Evolutionary conservation across 2,888 invertebrate genomes (phyloP).

Genomic region (Andrena chrysosceles): DNA sequence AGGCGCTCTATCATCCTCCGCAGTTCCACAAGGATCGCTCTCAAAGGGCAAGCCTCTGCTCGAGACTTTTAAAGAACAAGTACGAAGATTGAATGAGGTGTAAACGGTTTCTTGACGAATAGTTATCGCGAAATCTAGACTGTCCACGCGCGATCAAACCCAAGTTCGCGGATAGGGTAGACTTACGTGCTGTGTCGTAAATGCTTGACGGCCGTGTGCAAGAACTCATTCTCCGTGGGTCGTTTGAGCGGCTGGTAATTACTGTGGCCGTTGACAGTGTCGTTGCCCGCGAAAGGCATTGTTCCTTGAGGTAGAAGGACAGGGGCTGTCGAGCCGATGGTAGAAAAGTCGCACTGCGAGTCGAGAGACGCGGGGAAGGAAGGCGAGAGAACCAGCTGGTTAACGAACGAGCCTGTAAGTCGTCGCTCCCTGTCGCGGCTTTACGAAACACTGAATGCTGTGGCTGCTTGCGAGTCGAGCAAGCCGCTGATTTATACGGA

Average conservation of each 20-base stretch:
- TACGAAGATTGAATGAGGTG: no score
- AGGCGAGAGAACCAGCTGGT: background rate
- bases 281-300: conserved; percentile 76
- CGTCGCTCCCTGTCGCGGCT: conserved; percentile 23
- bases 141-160: no score
- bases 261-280: conserved; percentile 71
- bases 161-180: no score
- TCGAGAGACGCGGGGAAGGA: background rate
- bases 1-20: background rate
- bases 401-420: background rate
- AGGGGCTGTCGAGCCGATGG: background rate
- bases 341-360: background rate
- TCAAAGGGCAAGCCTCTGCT: background rate
- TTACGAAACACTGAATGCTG: conserved; percentile 18
- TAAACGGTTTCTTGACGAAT: no score
- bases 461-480: background rate
- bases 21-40: background rate
- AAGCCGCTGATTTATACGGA: conserved; percentile 65
- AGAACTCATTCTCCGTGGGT: conserved; percentile 78
- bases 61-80: no score
- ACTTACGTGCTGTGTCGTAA: conserved; percentile 64
- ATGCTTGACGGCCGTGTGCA: conserved; percentile 76
- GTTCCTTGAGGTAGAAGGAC: background rate
- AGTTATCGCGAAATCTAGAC: no score
- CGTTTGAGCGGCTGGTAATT: conserved; percentile 67